Conservation (phyloP, 2,113 vertebrate species). For the Myodes glareolus region DNA sequence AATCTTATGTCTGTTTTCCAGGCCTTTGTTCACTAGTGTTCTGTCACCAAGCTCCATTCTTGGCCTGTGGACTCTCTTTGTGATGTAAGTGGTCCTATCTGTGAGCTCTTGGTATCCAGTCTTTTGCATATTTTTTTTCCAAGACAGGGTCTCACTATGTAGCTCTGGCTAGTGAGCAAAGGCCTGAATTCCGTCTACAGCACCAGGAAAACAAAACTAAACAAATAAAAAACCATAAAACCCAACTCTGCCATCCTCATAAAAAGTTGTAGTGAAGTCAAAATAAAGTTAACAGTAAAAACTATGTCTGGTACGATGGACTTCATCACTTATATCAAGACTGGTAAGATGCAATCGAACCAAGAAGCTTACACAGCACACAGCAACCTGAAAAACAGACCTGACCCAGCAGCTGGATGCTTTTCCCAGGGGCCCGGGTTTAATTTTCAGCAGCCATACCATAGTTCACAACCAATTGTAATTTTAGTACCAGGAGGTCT, state of each 20-base stretch:
- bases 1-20: background rate
- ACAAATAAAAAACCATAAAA: background rate
- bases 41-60: too few species aligned
- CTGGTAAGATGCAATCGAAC: background rate
- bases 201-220: background rate
- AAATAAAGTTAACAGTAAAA: background rate
- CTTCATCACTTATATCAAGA: background rate
- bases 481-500: background rate
- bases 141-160: background rate
- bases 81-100: background rate
- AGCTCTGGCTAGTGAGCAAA: background rate
- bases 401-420: background rate
- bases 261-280: background rate
- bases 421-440: background rate
- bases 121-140: background rate
- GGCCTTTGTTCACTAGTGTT: background rate
- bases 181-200: background rate
- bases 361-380: background rate
- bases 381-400: background rate
- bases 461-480: background rate
- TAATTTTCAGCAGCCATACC: background rate
- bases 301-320: background rate
- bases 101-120: background rate
- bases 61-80: background rate
- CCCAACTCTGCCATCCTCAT: background rate